These are phyloP conservation scores for Copidosoma aretas DNA, from an alignment of 2,888 invertebrate species.

Conservation along the genomic window DNA sequence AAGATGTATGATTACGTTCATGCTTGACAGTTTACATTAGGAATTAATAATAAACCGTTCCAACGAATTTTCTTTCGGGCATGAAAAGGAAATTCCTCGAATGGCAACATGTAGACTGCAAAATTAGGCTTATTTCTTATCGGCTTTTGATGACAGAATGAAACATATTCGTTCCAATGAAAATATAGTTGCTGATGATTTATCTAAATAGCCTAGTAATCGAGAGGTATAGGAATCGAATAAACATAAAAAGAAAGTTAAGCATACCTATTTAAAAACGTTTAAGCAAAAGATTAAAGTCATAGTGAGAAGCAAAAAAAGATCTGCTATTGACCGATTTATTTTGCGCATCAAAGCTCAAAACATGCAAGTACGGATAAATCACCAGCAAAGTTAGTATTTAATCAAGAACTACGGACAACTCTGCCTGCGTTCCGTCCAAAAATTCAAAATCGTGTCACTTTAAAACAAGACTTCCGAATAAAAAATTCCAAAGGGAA, in stretches of 20 bases:
- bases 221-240: background rate
- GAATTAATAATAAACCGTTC: slow-evolving; percentile 36
- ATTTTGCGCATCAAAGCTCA: slow-evolving; percentile 8
- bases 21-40: background rate
- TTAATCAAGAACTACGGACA: background rate
- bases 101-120: slow-evolving; percentile 4
- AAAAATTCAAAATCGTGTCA: background rate
- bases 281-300: no score
- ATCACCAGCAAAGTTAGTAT: slow-evolving; percentile 3
- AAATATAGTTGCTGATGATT: background rate
- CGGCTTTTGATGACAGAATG: background rate
- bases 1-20: background rate
- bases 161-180: background rate
- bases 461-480: background rate
- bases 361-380: background rate
- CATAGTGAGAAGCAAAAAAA: background rate
- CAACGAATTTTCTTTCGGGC: background rate
- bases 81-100: background rate
- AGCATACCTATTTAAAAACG: background rate
- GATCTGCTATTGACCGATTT: slow-evolving; percentile 6
- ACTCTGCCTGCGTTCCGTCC: slow-evolving; percentile 2
- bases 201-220: background rate
- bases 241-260: background rate
- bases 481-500: slow-evolving; percentile 9
- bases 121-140: background rate